phyloP scores from a whole-genome alignment of 2,888 invertebrate species.

The Orchesellides sinensis region DNA sequence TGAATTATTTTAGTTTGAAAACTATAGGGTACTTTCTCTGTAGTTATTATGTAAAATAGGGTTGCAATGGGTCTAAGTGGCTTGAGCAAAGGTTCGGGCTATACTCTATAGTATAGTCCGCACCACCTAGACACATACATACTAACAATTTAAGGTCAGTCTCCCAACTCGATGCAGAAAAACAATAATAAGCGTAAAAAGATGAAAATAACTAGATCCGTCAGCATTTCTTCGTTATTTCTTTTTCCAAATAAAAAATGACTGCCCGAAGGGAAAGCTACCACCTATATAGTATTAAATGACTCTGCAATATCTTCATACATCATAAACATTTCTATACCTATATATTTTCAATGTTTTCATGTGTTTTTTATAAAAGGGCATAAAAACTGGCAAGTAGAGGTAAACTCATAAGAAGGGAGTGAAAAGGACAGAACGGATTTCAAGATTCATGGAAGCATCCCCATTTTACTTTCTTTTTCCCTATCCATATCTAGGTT shows the following conservation, averaged over 20 bases:
- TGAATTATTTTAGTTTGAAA: too few species aligned
- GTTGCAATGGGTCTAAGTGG: too few species aligned
- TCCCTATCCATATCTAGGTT: conserved; percentile 40
- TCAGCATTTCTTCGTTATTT: background rate
- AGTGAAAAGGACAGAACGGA: conserved; percentile 41
- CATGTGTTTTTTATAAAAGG: conserved; percentile 12
- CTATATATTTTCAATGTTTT: background rate
- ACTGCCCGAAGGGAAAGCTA: too few species aligned
- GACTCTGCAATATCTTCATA: background rate
- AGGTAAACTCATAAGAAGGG: conserved; percentile 19
- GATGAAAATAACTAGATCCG: background rate
- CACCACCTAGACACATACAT: too few species aligned
- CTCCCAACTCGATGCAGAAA: too few species aligned
- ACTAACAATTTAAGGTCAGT: too few species aligned
- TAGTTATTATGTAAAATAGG: too few species aligned
- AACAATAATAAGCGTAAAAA: background rate
- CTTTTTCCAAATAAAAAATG: background rate
- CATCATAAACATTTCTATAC: background rate
- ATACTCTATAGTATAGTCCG: too few species aligned
- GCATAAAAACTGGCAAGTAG: conserved; percentile 1
- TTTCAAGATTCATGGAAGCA: conserved; percentile 54
- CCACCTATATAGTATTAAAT: too few species aligned
- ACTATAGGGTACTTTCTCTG: too few species aligned
- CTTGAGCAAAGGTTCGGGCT: too few species aligned
- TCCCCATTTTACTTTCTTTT: conserved; percentile 10